Conservation (phyloP, 2,888 invertebrate species). For the Tenthredo scrophulariae region DNA sequence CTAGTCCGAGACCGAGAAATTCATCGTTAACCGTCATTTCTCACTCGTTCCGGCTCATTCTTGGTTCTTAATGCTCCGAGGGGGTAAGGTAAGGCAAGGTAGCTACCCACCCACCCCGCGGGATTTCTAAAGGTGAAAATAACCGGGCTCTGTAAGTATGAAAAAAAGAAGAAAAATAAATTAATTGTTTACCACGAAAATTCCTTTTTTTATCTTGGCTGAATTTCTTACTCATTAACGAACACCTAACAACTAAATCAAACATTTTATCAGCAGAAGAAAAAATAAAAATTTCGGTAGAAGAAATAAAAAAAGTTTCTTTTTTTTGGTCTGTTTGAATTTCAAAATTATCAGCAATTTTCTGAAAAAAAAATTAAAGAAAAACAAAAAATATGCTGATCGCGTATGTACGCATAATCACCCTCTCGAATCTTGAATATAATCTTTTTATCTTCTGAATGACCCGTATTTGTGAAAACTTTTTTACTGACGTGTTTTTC, state of each 20-base stretch:
- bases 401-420: not conserved
- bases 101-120: not conserved
- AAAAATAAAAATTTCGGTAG: not conserved
- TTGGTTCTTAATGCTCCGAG: slow-evolving; percentile 6
- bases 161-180: not conserved
- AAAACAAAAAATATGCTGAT: not conserved
- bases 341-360: not conserved
- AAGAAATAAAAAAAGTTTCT: not conserved
- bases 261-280: not conserved
- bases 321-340: not conserved
- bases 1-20: slow-evolving; percentile 39
- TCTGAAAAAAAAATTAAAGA: not conserved
- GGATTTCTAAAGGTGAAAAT: slow-evolving; percentile 23
- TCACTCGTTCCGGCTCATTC: slow-evolving; percentile 41
- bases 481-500: not conserved
- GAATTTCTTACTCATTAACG: not conserved
- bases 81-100: not conserved
- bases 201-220: not conserved
- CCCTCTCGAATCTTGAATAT: not conserved
- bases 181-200: slow-evolving; percentile 11
- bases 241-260: not conserved
- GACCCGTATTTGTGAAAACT: not conserved
- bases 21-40: slow-evolving; percentile 40
- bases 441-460: not conserved
- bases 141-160: not conserved